phyloP scores from a whole-genome alignment of 1,140 invertebrate species.

The Pristionchus pacificus region DNA sequence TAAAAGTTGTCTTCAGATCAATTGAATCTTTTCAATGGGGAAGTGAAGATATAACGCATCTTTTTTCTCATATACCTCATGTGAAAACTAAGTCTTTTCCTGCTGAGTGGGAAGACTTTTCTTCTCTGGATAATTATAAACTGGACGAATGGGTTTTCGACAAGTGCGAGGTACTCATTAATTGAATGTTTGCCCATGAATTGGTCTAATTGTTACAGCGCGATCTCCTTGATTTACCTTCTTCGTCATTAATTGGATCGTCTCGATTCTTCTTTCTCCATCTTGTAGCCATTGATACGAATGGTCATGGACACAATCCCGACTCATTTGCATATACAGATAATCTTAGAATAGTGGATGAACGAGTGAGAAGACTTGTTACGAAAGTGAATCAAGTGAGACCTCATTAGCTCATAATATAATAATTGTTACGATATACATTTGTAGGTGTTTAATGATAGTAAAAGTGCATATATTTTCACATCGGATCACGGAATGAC shows the following conservation, averaged over 20 bases:
- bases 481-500: slow-evolving; percentile 85
- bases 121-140: slow-evolving; percentile 64
- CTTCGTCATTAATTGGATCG: slow-evolving; percentile 6
- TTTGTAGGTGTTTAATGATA: slow-evolving; percentile 38
- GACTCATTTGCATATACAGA: slow-evolving; percentile 78
- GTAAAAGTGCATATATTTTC: slow-evolving; percentile 78
- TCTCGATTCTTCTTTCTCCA: slow-evolving; percentile 81
- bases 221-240: slow-evolving; percentile 17
- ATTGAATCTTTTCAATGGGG: slow-evolving; percentile 78
- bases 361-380: slow-evolving; percentile 23
- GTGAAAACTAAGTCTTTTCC: slow-evolving; percentile 67
- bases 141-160: slow-evolving; percentile 89
- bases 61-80: slow-evolving; percentile 68
- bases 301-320: slow-evolving; percentile 87
- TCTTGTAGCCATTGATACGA: slow-evolving; percentile 86
- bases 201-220: too few relatives aligned
- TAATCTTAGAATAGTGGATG: slow-evolving; percentile 77
- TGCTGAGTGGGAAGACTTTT: slow-evolving; percentile 74
- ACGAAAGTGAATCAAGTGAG: not conserved
- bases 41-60: slow-evolving; percentile 90
- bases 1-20: slow-evolving; percentile 59
- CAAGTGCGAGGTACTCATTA: slow-evolving; percentile 64
- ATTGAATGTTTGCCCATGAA: too few relatives aligned
- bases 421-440: not conserved
- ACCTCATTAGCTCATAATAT: not conserved